Conservation (phyloP, 1,140 invertebrate genomes). For the Onthophagus taurus region DNA sequence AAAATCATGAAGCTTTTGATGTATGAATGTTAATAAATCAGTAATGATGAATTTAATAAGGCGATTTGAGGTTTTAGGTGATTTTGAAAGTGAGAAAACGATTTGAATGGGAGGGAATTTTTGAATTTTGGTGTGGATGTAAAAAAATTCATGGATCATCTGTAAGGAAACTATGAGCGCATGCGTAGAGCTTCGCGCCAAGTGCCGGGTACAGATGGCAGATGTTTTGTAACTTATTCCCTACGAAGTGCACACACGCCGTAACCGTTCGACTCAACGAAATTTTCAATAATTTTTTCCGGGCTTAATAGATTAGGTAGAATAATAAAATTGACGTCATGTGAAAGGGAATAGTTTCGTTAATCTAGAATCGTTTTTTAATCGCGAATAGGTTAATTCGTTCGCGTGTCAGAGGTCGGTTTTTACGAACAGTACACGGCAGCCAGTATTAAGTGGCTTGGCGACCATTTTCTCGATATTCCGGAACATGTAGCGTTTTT, state of each 20-base stretch:
- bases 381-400: background rate
- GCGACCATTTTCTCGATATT: conserved; percentile 35
- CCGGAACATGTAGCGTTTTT: conserved; percentile 31
- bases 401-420: background rate
- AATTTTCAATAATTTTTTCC: conserved; percentile 15
- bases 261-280: conserved; percentile 9
- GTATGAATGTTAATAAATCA: too few relatives aligned
- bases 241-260: conserved; percentile 25
- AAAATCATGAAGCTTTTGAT: too few relatives aligned
- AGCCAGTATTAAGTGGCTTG: conserved; percentile 27
- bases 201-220: conserved; percentile 37
- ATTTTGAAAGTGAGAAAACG: too few relatives aligned
- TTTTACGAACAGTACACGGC: conserved; percentile 17
- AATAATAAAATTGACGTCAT: conserved; percentile 11
- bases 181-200: conserved; percentile 36
- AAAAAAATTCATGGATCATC: conserved; percentile 26
- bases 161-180: conserved; percentile 27
- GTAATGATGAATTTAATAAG: too few relatives aligned
- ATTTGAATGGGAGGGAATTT: too few relatives aligned
- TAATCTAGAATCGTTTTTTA: background rate
- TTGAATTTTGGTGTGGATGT: too few relatives aligned
- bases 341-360: conserved; percentile 18
- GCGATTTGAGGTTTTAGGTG: too few relatives aligned
- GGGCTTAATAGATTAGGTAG: conserved; percentile 12
- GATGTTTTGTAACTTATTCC: conserved; percentile 33